Evolutionary conservation across 2,797 vertebrate species (phyloP).

Genomic region (Enteromius viviparus): DNA sequence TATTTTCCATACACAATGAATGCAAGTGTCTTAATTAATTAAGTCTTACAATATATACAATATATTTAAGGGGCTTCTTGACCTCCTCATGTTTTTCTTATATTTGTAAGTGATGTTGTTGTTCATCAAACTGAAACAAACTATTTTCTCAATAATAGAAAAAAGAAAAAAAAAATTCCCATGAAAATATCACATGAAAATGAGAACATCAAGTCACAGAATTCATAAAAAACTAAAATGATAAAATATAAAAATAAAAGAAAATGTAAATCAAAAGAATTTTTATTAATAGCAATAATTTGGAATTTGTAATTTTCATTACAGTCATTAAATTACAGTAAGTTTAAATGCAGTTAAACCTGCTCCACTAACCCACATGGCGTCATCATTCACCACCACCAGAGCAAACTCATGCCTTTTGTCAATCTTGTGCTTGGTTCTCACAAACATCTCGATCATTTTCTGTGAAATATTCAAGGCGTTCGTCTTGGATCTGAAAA

Average conservation of each 20-base stretch:
- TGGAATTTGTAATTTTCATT: not conserved
- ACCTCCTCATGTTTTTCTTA: not conserved
- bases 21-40: not conserved
- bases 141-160: not conserved
- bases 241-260: not conserved
- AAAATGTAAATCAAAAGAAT: not conserved
- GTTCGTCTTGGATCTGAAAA: conserved; percentile 87
- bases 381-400: conserved; percentile 92
- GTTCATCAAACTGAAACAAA: not conserved
- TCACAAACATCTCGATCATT: conserved; percentile 98
- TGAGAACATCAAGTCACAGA: too few species aligned
- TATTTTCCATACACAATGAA: too few species aligned
- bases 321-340: not conserved
- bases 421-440: conserved; percentile 96
- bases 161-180: not conserved
- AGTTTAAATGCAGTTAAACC: not conserved
- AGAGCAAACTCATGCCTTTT: conserved; percentile 94
- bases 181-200: not conserved
- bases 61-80: not conserved
- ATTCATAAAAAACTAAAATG: not conserved
- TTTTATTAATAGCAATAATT: not conserved
- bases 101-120: not conserved
- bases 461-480: conserved; percentile 95
- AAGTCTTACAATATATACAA: not conserved
- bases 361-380: conserved; percentile 85